Percentiles rank a stretch among this genome's conserved stretches.
phyloP scores from a whole-genome alignment of 2,888 invertebrate species.

The Xanthorhoe spadicearia region DNA sequence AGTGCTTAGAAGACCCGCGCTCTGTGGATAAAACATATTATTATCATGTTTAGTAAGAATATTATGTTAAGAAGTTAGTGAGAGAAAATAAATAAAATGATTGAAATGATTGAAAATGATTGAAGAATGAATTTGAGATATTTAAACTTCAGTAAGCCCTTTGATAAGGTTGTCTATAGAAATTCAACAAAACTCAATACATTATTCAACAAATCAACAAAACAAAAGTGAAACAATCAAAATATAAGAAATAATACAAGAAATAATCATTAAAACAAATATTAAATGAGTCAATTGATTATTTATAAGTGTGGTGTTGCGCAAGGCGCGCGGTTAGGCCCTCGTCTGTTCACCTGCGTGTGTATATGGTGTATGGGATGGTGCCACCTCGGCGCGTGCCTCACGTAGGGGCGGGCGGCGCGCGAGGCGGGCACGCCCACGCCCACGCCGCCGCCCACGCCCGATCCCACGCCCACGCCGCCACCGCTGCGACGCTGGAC shows the following conservation, averaged over 20 bases:
- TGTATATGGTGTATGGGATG: conserved; percentile 89
- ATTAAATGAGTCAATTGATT: not conserved
- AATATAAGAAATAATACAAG: not conserved
- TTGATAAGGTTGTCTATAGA: not conserved
- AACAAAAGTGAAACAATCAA: not conserved
- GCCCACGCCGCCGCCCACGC: conserved; percentile 55
- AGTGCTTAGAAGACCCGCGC: conserved; percentile 65
- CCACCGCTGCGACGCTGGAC: conserved; percentile 60
- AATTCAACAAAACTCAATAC: not conserved
- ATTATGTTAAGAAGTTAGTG: no score
- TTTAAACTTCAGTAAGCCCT: not conserved
- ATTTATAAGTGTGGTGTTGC: not conserved
- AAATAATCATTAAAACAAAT: not conserved
- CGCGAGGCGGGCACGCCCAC: conserved; percentile 57
- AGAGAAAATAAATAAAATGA: no score
- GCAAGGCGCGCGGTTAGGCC: not conserved
- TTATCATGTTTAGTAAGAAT: no score
- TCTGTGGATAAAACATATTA: conserved; percentile 46
- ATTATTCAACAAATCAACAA: not conserved
- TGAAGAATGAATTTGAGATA: no score
- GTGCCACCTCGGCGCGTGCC: conserved; percentile 90
- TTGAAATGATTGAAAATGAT: no score
- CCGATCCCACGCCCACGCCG: conserved; percentile 48
- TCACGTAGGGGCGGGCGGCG: conserved; percentile 72
- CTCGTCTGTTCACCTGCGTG: conserved; percentile 73